Evolutionary conservation across 2,113 vertebrate genomes (phyloP).

Genomic region (Etheostoma cragini): DNA sequence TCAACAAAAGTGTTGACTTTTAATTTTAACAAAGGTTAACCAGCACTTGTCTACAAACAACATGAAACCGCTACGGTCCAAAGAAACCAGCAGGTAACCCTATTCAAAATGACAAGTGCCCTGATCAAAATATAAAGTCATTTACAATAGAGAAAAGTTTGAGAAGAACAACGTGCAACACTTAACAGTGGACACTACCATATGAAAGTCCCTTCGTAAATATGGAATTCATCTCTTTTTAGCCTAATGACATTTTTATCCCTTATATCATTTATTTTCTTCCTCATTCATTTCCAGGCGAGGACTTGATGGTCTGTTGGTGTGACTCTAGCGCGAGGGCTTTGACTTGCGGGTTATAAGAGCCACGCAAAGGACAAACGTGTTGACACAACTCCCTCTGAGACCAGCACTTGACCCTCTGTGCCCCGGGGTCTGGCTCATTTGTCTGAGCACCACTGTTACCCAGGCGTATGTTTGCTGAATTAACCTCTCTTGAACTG

Average conservation of each 20-base stretch:
- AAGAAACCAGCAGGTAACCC: not conserved
- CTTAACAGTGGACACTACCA: not conserved
- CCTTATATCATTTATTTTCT: not conserved
- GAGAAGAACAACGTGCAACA: not conserved
- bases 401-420: constrained; percentile 12
- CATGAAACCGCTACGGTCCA: not conserved
- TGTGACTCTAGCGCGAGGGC: not conserved
- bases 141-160: not conserved
- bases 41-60: not conserved
- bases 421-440: not conserved
- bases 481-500: constrained; percentile 50
- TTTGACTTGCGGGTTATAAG: not conserved
- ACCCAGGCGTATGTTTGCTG: constrained; percentile 10
- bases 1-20: too few relatives aligned
- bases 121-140: not conserved
- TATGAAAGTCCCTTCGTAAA: not conserved
- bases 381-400: not conserved
- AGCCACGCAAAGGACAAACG: constrained; percentile 2
- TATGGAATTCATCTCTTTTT: not conserved
- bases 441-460: constrained; percentile 5
- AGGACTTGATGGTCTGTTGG: not conserved
- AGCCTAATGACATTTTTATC: not conserved
- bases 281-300: not conserved
- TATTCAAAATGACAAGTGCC: not conserved
- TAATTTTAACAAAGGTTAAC: too few relatives aligned